A percentile compares a stretch with the other conserved stretches of the same genome.
phyloP scores from a whole-genome alignment of 2,888 invertebrate species.

The Drosophila fungiperda region DNA sequence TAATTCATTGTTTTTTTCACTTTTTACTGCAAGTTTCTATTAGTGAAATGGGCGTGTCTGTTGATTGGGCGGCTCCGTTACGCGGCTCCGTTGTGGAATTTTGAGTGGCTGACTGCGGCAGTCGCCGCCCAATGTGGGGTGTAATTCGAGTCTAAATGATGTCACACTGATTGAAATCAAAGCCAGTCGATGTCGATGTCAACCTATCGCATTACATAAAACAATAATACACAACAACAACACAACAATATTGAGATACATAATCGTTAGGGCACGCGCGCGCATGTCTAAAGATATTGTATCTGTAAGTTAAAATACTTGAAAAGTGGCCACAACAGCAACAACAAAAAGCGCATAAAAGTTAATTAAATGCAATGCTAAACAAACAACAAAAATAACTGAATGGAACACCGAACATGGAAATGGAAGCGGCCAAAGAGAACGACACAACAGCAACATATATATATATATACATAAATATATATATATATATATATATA shows the following conservation, averaged over 20 bases:
- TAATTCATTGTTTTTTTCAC: constrained; percentile 3
- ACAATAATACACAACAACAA: neutral
- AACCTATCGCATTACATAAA: constrained; percentile 56
- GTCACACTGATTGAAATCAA: constrained; percentile 65
- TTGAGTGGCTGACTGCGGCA: constrained; percentile 3
- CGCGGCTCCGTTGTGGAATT: constrained; percentile 34
- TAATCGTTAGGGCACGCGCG: constrained; percentile 45
- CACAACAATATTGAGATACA: constrained; percentile 12
- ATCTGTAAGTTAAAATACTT: constrained; percentile 59
- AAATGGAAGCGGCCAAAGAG: constrained; percentile 50
- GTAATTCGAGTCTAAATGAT: constrained; percentile 54
- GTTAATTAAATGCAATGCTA: constrained; percentile 81
- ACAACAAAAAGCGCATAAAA: constrained; percentile 73
- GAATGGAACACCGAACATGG: constrained; percentile 40
- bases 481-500: constrained; percentile 4
- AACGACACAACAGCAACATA: constrained; percentile 49
- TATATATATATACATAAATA: neutral
- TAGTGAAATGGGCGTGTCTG: constrained; percentile 9
- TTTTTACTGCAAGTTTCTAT: neutral
- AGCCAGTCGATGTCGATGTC: constrained; percentile 23
- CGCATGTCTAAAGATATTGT: constrained; percentile 53
- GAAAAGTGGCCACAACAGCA: constrained; percentile 35
- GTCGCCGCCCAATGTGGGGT: constrained; percentile 6
- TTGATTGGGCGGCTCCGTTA: constrained; percentile 3
- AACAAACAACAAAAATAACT: constrained; percentile 52